A percentile compares a stretch with the other conserved stretches of the same genome.
phyloP scores from a whole-genome alignment of 2,797 vertebrate species.

The Labroides dimidiatus region DNA sequence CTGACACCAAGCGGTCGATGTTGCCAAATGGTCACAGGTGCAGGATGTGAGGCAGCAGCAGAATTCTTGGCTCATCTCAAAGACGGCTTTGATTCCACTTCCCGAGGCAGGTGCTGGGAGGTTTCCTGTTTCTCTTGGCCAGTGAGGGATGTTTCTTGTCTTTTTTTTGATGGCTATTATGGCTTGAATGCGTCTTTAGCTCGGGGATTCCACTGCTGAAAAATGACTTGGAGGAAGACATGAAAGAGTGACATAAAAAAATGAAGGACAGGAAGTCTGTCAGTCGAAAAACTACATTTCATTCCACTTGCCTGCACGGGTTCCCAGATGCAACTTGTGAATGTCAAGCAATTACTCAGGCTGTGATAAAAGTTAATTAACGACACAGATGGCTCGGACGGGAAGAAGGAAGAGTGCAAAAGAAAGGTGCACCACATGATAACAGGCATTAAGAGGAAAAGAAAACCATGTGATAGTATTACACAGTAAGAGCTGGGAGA shows the following conservation, averaged over 20 bases:
- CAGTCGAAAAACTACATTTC: conserved; percentile 53
- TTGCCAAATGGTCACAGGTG: conserved; percentile 77
- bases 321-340: conserved; percentile 67
- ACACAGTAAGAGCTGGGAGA: conserved; percentile 12
- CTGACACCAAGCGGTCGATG: conserved; percentile 37
- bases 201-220: conserved; percentile 47
- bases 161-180: conserved; percentile 36
- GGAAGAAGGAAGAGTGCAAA: conserved; percentile 3
- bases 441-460: conserved; percentile 8
- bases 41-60: conserved; percentile 68
- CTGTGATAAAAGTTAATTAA: conserved; percentile 72
- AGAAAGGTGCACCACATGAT: conserved; percentile 21
- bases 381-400: conserved; percentile 52
- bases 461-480: neutral
- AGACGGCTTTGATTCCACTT: conserved; percentile 77
- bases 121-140: conserved; percentile 71
- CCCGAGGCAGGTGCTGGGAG: conserved; percentile 75
- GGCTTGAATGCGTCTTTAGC: conserved; percentile 48
- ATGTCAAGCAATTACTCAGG: conserved; percentile 70
- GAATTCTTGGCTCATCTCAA: conserved; percentile 70
- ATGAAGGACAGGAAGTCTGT: conserved; percentile 36
- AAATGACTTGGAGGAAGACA: conserved; percentile 49
- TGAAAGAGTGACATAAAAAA: conserved; percentile 29
- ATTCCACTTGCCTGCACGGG: conserved; percentile 51
- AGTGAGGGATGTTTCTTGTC: conserved; percentile 67